Conservation (phyloP, 1,140 invertebrate species). For the Drosophila tristis region DNA sequence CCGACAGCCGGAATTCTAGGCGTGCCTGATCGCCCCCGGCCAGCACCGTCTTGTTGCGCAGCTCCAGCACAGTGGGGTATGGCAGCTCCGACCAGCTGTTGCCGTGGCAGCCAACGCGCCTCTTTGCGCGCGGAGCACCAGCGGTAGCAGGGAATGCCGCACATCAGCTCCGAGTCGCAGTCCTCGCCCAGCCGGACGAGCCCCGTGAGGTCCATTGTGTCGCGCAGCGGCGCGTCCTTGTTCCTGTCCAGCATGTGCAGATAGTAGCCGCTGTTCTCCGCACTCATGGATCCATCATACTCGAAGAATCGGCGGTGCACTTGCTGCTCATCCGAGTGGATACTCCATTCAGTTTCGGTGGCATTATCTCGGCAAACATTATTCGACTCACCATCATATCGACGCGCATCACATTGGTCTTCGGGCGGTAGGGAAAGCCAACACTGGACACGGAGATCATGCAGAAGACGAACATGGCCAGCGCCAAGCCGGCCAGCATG, state of each 20-base stretch:
- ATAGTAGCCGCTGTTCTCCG: constrained; percentile 88
- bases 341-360: background rate
- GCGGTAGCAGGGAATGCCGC: constrained; percentile 89
- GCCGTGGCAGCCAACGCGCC: constrained; percentile 50
- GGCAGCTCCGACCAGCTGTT: constrained; percentile 46
- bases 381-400: constrained; percentile 87
- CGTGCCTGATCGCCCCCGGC: constrained; percentile 39
- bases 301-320: constrained; percentile 87
- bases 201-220: constrained; percentile 83
- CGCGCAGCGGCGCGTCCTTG: constrained; percentile 86
- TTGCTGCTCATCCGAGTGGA: constrained; percentile 84
- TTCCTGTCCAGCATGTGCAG: constrained; percentile 89
- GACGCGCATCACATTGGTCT: constrained; percentile 88
- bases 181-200: constrained; percentile 86
- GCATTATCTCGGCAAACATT: background rate
- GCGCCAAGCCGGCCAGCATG: constrained; percentile 84
- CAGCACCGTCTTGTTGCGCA: constrained; percentile 52
- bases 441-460: constrained; percentile 88
- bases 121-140: constrained; percentile 26
- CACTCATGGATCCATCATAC: constrained; percentile 84
- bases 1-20: constrained; percentile 84
- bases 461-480: constrained; percentile 83
- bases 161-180: constrained; percentile 87
- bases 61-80: constrained; percentile 27
- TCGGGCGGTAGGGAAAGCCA: constrained; percentile 90